Percentiles rank a stretch among this genome's conserved stretches.
Conservation (phyloP, 2,797 vertebrate genomes). For the Lithobates pipiens region DNA sequence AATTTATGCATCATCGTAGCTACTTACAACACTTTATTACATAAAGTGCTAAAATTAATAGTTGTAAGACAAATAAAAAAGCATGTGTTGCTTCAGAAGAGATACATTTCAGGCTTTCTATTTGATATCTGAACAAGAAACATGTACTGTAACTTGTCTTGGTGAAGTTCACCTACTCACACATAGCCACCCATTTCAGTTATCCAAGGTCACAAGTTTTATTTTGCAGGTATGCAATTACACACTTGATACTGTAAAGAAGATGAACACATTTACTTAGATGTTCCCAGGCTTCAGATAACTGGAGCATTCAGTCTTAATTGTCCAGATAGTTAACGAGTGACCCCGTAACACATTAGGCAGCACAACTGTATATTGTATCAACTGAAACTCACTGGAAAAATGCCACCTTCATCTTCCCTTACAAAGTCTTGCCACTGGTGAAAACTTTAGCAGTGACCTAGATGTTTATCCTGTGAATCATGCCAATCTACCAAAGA, state of each 20-base stretch:
- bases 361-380: neutral
- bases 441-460: slow-evolving; percentile 9
- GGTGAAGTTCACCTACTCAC: neutral
- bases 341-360: neutral
- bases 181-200: no score
- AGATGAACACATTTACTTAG: neutral
- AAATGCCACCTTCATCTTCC: slow-evolving; percentile 21
- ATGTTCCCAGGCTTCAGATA: slow-evolving; percentile 2
- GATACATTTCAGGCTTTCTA: neutral
- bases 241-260: neutral
- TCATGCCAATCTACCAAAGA: neutral
- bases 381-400: slow-evolving; percentile 27
- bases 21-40: no score
- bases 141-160: neutral
- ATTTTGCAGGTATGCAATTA: slow-evolving; percentile 1
- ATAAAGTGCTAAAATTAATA: no score
- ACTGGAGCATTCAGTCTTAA: neutral
- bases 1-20: no score
- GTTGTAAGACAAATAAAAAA: no score
- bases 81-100: neutral
- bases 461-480: neutral
- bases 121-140: neutral
- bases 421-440: slow-evolving; percentile 6
- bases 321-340: neutral
- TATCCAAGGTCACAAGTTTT: neutral